Base-by-base conservation (phyloP, 2,888 invertebrate genomes). In the Sisyra terminalis region DNA sequence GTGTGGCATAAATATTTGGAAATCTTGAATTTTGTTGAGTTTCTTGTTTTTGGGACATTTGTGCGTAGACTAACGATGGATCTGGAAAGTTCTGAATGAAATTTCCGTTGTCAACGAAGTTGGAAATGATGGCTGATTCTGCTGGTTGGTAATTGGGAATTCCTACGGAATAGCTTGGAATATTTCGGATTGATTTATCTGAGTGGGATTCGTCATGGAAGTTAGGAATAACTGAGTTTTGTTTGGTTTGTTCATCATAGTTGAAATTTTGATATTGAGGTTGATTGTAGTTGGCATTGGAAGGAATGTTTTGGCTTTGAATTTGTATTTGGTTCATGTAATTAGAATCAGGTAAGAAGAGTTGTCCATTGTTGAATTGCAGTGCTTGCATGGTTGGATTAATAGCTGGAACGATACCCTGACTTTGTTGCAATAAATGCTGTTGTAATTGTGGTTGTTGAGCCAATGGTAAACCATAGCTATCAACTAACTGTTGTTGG, bases 141-240 rank as follows among this genome's bases (percentile, higher is more conserved):
- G 64, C 64, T 1, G 69, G 60, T 37, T 37, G 37, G 2, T 35
- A 32, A 7, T 24, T 24, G 24, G 24, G 24, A 7, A 24, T 24
- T 24, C 24, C 24, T 5, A 24, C 5, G 5, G 3, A 7, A 24
- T 24, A 24, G 7, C 7, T 24, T 5, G 24, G 24, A 24, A 24
- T 24, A 7, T 24, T 24, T 7, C 24, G 24, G 24, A 24, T 24
- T 7, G 24, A 5, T 24, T 24, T 24, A 24, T 24, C 24, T 71
- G 68, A 47, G 70, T 76, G n/a, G 76, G 75, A 24, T 77, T 58
- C 1, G 73, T 69, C 2, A 75, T 67, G 49, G 71, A 78, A 49
- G 70, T 24, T 7, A 7, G 24, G 24, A 5, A 24, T 24, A 24
- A 24, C 24, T 3, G 59, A 4, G 50, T 44, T 17, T 39, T 53